These are phyloP conservation scores for Petrocephalus zakoni DNA, from an alignment of 2,113 vertebrate genomes.

Conservation along the genomic window DNA sequence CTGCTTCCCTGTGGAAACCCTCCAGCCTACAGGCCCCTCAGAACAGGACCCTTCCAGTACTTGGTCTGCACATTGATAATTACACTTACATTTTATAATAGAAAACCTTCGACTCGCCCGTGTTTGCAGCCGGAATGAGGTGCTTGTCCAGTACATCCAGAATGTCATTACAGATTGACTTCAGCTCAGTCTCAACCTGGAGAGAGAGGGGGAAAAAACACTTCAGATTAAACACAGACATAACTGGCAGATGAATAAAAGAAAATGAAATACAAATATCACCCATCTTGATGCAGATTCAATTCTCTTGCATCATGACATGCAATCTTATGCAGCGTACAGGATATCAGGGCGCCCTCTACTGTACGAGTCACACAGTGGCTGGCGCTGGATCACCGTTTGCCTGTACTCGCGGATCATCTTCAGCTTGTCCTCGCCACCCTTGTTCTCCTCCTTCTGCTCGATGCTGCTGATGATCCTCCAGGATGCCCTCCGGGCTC, in stretches of 20 bases:
- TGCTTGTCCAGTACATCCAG: conserved; percentile 96
- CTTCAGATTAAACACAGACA: neutral
- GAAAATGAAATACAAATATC: neutral
- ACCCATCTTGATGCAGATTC: neutral
- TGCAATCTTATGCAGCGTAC: neutral
- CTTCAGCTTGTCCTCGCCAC: conserved; percentile 86
- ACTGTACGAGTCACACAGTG: neutral
- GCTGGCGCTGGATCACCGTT: conserved; percentile 66
- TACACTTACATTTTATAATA: conserved; percentile 97
- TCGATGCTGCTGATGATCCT: conserved; percentile 99
- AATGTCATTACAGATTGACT: conserved; percentile 94
- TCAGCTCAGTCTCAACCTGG: conserved; percentile 94
- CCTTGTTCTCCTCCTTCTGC: conserved; percentile 97
- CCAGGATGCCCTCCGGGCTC: conserved; percentile 94
- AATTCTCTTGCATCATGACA: neutral
- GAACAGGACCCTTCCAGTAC: neutral
- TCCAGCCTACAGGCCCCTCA: no score
- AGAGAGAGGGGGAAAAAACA: neutral
- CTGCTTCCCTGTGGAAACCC: neutral
- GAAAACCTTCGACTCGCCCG: conserved; percentile 98
- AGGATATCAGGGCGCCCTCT: neutral
- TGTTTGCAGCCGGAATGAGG: conserved; percentile 91
- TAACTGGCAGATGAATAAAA: neutral
- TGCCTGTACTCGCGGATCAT: conserved; percentile 95
- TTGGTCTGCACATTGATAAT: neutral